These are phyloP conservation scores for Magallana gigas DNA, from an alignment of 1,140 invertebrate species.

Conservation along the genomic window DNA sequence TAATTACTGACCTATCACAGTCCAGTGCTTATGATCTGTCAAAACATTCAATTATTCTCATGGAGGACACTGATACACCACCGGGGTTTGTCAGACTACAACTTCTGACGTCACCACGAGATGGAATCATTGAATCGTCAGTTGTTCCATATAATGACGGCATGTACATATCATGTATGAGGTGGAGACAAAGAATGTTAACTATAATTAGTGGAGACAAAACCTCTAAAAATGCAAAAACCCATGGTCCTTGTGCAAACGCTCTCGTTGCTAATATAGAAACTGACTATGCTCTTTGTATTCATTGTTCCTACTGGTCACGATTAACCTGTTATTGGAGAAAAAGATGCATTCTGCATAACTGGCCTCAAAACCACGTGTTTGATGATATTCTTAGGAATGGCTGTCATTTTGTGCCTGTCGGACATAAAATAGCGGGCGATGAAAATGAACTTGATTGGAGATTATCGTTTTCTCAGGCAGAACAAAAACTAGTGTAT, in stretches of 20 bases:
- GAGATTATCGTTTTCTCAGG: conserved; percentile 43
- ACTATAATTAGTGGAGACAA: background rate
- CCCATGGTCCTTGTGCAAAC: background rate
- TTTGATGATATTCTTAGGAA: background rate
- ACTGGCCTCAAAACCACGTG: conserved; percentile 20
- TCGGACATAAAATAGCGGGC: background rate
- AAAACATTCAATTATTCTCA: background rate
- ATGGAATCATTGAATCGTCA: background rate
- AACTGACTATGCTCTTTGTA: background rate
- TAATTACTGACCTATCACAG: background rate
- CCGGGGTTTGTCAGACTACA: conserved; percentile 2
- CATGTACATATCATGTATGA: background rate
- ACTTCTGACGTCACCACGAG: background rate
- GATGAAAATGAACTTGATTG: conserved; percentile 22
- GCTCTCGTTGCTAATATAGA: background rate
- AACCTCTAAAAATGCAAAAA: background rate
- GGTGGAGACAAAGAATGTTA: background rate
- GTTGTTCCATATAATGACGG: background rate
- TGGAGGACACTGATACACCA: background rate
- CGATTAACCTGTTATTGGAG: background rate
- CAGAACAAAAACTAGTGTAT: conserved; percentile 40
- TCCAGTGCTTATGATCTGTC: background rate
- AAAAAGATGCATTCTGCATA: background rate
- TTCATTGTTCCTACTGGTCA: background rate
- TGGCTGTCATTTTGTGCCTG: conserved; percentile 33